Base-by-base conservation (phyloP, 2,113 vertebrate species). In the Phainopepla nitens region DNA sequence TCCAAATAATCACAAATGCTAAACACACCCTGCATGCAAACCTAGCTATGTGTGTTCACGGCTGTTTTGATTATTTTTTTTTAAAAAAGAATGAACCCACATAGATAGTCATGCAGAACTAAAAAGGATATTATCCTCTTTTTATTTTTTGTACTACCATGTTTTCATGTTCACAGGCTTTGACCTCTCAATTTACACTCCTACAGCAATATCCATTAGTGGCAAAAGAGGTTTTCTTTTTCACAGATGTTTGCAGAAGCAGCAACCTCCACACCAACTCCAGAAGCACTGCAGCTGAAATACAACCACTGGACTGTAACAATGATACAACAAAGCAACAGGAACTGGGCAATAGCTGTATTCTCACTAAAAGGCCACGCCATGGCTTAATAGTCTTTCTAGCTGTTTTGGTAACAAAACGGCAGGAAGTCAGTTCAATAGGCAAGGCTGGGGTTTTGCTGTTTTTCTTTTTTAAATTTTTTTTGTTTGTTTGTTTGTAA, bases 331-430 rank as follows among this genome's bases (percentile, higher is more conserved):
- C 62, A 95, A 82, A 93, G 25, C 49, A 61, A 83, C 23, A 83
- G 71, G 75, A 93, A 82, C 50, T 35, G 35, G 18, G 16, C 9
- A 31, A 36, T 19, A 65, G 6, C 17, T 80, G 4, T 57, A 25
- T 29, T 65, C 66, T 39, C 75, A 58, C 27, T 88, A 82, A 53
- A 72, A 93, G 36, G 51, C 61, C 8, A 7, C 2, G 2, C 2
- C 17, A 19, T 10, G 7, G 11, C 42, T 82, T 76, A n/a, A 60
- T 49, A 62, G n/a, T 28, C 42, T 87, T 84, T 82, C n/a, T 91
- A 56, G 31, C 2, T 95, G 82, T 94, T 96, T 97, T 93, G 84
- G 61, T 61, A 94, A 96, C 81, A 89, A 29, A 69, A 4, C 1
- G 0, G 6, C 53, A 91, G 87, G 61, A 95, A 76, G 23, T 6